Conservation (phyloP, 2,888 invertebrate genomes). For the Euplexia lucipara region DNA sequence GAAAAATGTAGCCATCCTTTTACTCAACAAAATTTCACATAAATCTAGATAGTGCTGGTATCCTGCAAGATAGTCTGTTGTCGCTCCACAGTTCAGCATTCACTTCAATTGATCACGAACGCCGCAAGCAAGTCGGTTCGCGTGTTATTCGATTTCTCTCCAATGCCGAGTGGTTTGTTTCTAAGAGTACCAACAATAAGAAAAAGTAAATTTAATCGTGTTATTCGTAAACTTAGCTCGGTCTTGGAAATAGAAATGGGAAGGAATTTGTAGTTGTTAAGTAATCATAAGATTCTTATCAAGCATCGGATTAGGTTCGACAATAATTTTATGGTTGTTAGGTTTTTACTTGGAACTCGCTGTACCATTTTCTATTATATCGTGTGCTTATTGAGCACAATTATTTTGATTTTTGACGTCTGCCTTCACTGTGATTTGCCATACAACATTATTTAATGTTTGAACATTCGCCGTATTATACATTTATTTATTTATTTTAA, state of each 20-base stretch:
- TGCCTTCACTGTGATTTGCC: not conserved
- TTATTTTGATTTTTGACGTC: not conserved
- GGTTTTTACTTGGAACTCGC: not conserved
- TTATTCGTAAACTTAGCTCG: constrained; percentile 32
- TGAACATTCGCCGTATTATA: too few relatives aligned
- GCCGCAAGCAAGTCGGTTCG: constrained; percentile 20
- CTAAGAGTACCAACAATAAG: constrained; percentile 15
- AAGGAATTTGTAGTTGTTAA: not conserved
- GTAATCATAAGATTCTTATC: constrained; percentile 25
- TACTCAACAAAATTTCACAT: constrained; percentile 16
- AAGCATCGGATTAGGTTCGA: constrained; percentile 8
- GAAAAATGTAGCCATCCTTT: constrained; percentile 14
- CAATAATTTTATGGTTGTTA: constrained; percentile 5
- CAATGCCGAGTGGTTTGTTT: constrained; percentile 24
- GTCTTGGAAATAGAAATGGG: not conserved
- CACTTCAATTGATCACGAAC: constrained; percentile 55
- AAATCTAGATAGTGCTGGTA: constrained; percentile 37
- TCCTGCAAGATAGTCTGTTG: constrained; percentile 12
- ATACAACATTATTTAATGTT: too few relatives aligned
- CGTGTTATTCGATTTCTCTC: constrained; percentile 40
- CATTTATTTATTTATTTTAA: too few relatives aligned
- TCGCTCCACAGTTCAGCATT: constrained; percentile 27
- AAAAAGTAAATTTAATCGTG: constrained; percentile 31
- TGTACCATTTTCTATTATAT: not conserved
- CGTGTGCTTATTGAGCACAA: not conserved